These are phyloP conservation scores for Catostomus latipinnis DNA, from an alignment of 2,797 vertebrate species.

Conservation along the genomic window DNA sequence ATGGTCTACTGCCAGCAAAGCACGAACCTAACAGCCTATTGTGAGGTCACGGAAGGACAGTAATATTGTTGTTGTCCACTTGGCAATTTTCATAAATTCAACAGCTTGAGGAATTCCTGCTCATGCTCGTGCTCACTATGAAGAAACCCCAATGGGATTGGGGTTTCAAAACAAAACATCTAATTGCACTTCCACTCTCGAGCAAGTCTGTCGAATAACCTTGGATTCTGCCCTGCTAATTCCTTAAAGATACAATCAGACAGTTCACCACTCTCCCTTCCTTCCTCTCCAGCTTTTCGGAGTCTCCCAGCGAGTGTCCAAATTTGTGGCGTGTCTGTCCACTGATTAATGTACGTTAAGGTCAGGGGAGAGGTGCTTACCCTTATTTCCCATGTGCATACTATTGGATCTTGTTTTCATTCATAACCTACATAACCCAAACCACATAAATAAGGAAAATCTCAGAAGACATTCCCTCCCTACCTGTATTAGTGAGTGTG, in stretches of 20 bases:
- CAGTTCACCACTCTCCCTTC: slow-evolving; percentile 47
- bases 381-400: slow-evolving; percentile 55
- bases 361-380: slow-evolving; percentile 45
- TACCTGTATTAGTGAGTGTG: slow-evolving; percentile 12
- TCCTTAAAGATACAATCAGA: slow-evolving; percentile 29
- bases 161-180: neutral
- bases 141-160: neutral
- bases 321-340: neutral
- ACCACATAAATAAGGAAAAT: slow-evolving; percentile 36
- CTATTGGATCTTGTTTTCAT: slow-evolving; percentile 58
- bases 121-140: neutral
- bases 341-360: slow-evolving; percentile 45
- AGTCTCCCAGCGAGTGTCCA: slow-evolving; percentile 13
- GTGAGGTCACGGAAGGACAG: slow-evolving; percentile 52
- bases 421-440: slow-evolving; percentile 26
- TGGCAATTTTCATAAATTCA: slow-evolving; percentile 24
- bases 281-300: slow-evolving; percentile 43
- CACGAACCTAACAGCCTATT: slow-evolving; percentile 30
- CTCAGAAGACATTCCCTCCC: slow-evolving; percentile 17
- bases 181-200: slow-evolving; percentile 4
- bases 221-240: neutral
- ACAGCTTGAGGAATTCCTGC: slow-evolving; percentile 34
- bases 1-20: slow-evolving; percentile 37
- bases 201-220: slow-evolving; percentile 23
- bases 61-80: slow-evolving; percentile 43